Evolutionary conservation across 2,797 vertebrate species (phyloP), one percentile per base, ranked within the genome.

Genomic region (Ammospiza maritima): DNA sequence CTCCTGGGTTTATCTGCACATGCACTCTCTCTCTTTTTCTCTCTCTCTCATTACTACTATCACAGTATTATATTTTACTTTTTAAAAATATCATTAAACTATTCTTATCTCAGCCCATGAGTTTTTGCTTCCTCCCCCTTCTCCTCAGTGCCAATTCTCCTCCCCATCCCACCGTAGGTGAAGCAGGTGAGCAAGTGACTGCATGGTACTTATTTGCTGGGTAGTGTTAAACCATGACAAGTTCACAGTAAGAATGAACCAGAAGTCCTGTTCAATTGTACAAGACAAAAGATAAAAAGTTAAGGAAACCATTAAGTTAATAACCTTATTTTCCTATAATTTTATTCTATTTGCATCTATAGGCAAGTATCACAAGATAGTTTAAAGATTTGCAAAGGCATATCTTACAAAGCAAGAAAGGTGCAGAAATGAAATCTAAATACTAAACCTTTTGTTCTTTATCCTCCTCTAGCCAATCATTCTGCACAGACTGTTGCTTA

Each of bases 111-210:
- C 32, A 76, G 40, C 10, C 16, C 32, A 50, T 1, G 13, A 64
- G 32, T 26, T 64, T 44, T 48, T 76, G 18, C 29, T 73, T n/a
- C 36, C 26, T 32, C 3, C 9, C 10, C 16, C 10, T 64, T 65
- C 47, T 8, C 3, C 47, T 8, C 3, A 11, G 5, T 1, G 0
- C 21, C 4, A 5, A 3, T 64, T 83, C 20, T 40, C 71, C 19
- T 62, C 29, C n/a, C 45, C 20, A 51, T 58, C 25, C 21, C 45
- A 32, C 45, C 2, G 20, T 1, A n/a, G 51, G 10, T 21, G 12
- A 77, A 64, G 34, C 3, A 5, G 10, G 8, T 32, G 10, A 71
- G 17, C 21, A 65, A 77, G n/a, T 34, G 65, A 56, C 25, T 76
- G 38, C 45, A 23, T 32, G 29, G 65, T 40, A 34, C 25, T 58